phyloP scores from a whole-genome alignment of 2,113 vertebrate genomes.

The Falcunculus frontatus region DNA sequence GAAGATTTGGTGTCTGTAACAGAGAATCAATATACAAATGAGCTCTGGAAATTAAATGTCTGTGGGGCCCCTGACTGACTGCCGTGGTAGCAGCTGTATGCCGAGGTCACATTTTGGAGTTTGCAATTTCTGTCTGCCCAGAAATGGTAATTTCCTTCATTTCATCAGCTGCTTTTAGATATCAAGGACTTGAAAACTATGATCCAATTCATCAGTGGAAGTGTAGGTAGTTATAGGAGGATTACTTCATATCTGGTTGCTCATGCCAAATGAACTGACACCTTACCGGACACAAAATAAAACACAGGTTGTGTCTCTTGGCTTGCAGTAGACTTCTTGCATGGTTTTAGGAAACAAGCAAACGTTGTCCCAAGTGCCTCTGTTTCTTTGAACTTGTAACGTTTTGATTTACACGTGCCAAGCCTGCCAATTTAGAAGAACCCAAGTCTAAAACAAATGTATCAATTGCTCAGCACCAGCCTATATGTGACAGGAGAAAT shows the following conservation, averaged over 20 bases:
- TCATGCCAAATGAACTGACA: neutral
- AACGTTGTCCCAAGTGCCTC: neutral
- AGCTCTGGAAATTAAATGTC: neutral
- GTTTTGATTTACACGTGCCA: neutral
- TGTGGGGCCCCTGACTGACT: neutral
- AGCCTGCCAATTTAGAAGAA: neutral
- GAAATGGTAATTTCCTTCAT: neutral
- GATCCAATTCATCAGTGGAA: neutral
- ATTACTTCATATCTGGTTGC: neutral
- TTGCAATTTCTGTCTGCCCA: neutral
- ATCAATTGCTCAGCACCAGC: neutral
- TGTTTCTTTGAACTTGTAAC: neutral
- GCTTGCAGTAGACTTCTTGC: neutral
- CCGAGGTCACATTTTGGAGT: neutral
- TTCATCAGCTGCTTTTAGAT: neutral
- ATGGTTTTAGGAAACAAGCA: neutral
- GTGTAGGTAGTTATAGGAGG: neutral
- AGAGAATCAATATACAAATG: neutral
- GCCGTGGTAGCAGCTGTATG: accelerated
- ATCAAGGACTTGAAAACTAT: neutral
- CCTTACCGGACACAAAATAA: neutral
- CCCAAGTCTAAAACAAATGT: neutral
- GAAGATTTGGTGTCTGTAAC: neutral
- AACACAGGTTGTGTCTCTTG: neutral
- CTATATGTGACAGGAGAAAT: accelerated